Conservation (phyloP, 2,113 vertebrate species). For the Campylomormyrus numenius region DNA sequence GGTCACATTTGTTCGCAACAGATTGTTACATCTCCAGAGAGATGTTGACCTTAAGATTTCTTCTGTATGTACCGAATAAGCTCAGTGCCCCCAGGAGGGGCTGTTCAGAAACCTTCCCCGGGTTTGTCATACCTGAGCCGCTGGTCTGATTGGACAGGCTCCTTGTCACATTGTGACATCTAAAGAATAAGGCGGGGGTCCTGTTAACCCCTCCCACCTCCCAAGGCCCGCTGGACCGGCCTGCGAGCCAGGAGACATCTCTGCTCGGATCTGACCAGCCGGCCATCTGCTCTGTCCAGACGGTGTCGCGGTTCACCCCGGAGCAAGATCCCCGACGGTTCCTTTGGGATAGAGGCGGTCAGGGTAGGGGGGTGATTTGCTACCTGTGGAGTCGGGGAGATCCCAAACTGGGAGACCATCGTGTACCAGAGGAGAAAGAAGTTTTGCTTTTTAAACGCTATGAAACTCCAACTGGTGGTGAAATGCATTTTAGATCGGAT, state of each 20-base stretch:
- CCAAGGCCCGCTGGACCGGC: background rate
- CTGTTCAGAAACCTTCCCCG: background rate
- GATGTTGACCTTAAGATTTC: background rate
- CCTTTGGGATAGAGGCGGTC: background rate
- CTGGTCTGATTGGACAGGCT: background rate
- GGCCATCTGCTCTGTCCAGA: constrained; percentile 1
- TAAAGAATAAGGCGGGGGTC: background rate
- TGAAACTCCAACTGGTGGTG: background rate
- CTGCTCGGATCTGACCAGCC: background rate
- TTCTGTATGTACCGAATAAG: background rate
- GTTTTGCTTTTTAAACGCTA: background rate
- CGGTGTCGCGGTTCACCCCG: too few species aligned
- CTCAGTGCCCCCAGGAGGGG: too few species aligned
- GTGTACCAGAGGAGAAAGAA: background rate
- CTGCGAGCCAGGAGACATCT: background rate
- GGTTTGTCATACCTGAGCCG: background rate
- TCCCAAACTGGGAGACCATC: too few species aligned
- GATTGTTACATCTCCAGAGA: background rate
- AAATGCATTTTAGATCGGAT: background rate
- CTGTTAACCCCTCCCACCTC: background rate
- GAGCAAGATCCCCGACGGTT: background rate
- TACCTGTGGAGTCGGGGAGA: background rate
- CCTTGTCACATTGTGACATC: background rate
- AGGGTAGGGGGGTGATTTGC: background rate
- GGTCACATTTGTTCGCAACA: constrained; percentile 8